A percentile compares a stretch with the other conserved stretches of the same genome.
Evolutionary conservation across 2,113 vertebrate genomes (phyloP).

Genomic region (Meriones unguiculatus): DNA sequence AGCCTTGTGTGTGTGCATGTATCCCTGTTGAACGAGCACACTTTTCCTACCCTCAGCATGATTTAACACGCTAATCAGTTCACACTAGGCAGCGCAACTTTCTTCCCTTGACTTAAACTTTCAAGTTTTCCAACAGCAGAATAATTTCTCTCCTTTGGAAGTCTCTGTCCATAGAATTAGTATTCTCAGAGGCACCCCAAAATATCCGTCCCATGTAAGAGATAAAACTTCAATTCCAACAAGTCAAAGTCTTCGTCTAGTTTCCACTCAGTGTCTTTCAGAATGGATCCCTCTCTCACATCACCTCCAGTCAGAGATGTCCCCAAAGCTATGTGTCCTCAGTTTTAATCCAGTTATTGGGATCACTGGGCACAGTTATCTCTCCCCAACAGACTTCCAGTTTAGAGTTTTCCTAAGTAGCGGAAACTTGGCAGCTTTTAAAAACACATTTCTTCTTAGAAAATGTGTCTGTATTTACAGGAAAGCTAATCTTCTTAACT

Average conservation of each 20-base stretch:
- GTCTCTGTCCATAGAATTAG: conserved; percentile 64
- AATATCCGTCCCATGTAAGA: conserved; percentile 55
- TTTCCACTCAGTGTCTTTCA: conserved; percentile 71
- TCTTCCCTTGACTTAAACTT: conserved; percentile 34
- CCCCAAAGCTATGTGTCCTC: conserved; percentile 78
- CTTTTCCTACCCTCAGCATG: conserved; percentile 50
- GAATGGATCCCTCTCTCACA: conserved; percentile 62
- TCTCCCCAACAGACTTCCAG: conserved; percentile 88
- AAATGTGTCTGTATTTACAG: conserved; percentile 82
- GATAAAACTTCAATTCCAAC: conserved; percentile 60
- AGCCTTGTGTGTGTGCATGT: conserved; percentile 56
- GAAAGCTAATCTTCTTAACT: conserved; percentile 85
- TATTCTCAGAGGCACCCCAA: conserved; percentile 65
- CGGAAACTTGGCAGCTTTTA: conserved; percentile 87
- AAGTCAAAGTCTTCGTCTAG: conserved; percentile 60
- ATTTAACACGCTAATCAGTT: conserved; percentile 66
- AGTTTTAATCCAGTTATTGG: conserved; percentile 89
- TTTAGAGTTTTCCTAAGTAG: conserved; percentile 91
- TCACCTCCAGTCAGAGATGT: conserved; percentile 74
- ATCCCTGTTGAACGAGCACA: conserved; percentile 66
- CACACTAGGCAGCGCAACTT: conserved; percentile 34
- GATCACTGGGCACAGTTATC: conserved; percentile 92
- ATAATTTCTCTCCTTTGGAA: conserved; percentile 38
- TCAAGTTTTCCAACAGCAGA: background rate
- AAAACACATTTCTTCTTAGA: conserved; percentile 83